Conservation (phyloP, 30 jellyfish, hydroid and myxozoan species). For the Sanderia malayensis region DNA sequence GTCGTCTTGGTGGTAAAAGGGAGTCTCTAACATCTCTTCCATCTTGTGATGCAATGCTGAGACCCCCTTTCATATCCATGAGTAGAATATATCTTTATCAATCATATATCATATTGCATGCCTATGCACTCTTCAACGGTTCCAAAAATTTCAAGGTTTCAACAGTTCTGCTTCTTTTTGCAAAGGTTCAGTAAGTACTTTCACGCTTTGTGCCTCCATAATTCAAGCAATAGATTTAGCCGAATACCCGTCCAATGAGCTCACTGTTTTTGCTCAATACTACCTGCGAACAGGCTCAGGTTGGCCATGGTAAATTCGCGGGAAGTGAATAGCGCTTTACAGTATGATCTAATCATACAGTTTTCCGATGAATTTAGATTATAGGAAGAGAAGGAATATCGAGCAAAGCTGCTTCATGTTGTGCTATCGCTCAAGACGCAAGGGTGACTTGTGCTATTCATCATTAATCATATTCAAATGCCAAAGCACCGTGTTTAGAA, state of each 20-base stretch:
- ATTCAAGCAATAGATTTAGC: no score
- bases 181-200: slow-evolving; percentile 60
- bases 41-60: slow-evolving; percentile 59
- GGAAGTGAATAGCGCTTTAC: slow-evolving; percentile 16
- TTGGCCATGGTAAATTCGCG: slow-evolving; percentile 5
- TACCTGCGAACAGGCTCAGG: slow-evolving; percentile 50
- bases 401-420: no score
- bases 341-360: slow-evolving; percentile 39
- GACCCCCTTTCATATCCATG: slow-evolving; percentile 73
- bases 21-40: slow-evolving; percentile 95
- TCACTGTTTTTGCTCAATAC: slow-evolving; percentile 61
- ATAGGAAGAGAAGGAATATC: no score
- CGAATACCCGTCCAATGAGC: slow-evolving; percentile 62
- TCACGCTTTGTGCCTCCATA: slow-evolving; percentile 44
- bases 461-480: no score
- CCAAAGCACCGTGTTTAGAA: no score
- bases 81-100: slow-evolving; percentile 7
- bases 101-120: neutral
- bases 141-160: slow-evolving; percentile 64
- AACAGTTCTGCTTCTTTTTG: slow-evolving; percentile 39
- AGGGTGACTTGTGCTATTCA: no score
- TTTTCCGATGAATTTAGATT: neutral
- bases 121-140: slow-evolving; percentile 8
- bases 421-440: no score
- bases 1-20: slow-evolving; percentile 93